Evolutionary conservation across 2,888 invertebrate species (phyloP), one percentile per base, ranked within the genome.

Genomic region (Tenthredo livida): DNA sequence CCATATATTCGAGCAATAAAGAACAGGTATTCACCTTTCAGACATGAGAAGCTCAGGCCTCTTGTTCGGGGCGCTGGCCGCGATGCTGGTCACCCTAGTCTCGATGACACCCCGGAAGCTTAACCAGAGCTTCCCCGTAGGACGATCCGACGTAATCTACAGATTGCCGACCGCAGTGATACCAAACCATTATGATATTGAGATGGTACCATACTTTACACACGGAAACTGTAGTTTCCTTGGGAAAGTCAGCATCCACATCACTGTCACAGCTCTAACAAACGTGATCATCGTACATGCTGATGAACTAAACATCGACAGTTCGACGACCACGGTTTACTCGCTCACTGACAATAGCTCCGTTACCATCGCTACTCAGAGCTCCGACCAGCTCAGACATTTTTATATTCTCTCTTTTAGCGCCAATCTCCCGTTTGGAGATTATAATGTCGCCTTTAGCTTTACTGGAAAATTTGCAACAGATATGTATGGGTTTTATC

Each of bases 401-500:
- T 90, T 92, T 85, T 88, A 88, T 37, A 85, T 86, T 0, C 25
- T 92, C 78, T 84, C 84, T 17, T 85, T 88, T 0, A 15, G 2
- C 9, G 70, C 58, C 1, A 37, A 67, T 25, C 84, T 92, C n/a
- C 25, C 84, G 40, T 84, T 87, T 2, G 90, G 88, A 4, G 85
- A 85, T 9, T 96, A 96, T 89, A 89, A 89, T 0, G 86, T 96
- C 72, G 92, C 90, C 40, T 94, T 96, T 86, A 88, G 90, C 1
- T 96, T 95, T 88, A 91, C 90, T 0, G 96, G 95, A 0, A 91
- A 91, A 4, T 95, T 96, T 84, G 95, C 95, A 54, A 94, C 94
- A 25, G 94, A 95, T 65, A 94, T 96, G 91, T 95, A 95, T 85
- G 97, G 97, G 25, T 94, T 97, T 43, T 96, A 96, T 87, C 92